phyloP scores from a whole-genome alignment of 2,113 vertebrate species.

The Egretta garzetta region DNA sequence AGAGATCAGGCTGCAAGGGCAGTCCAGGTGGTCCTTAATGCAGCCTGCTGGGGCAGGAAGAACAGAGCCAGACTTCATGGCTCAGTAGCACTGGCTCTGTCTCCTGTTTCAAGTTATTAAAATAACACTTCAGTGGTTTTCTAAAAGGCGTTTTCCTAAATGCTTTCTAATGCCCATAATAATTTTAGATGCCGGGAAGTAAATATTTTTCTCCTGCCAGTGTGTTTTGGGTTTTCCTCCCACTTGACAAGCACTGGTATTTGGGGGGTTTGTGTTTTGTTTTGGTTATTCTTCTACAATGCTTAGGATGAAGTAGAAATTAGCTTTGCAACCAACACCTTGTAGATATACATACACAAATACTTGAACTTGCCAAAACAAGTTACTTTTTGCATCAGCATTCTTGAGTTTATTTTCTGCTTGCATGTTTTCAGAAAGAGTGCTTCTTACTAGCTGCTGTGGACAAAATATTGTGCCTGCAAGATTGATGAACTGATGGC shows the following conservation, averaged over 20 bases:
- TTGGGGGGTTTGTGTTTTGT: background rate
- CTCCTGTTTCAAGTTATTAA: background rate
- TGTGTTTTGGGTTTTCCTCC: background rate
- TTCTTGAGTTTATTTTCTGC: slow-evolving; percentile 32
- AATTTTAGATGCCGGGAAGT: slow-evolving; percentile 5
- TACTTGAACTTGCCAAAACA: slow-evolving; percentile 35
- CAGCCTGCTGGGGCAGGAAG: background rate
- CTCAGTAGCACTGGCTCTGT: background rate
- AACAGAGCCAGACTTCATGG: background rate
- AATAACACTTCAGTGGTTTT: background rate
- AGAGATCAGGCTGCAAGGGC: background rate
- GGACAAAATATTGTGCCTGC: slow-evolving; percentile 16
- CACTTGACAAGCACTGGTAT: background rate
- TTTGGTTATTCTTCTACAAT: slow-evolving; percentile 14
- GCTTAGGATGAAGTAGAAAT: slow-evolving; percentile 12
- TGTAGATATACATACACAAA: background rate
- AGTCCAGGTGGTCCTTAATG: background rate
- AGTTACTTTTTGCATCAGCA: slow-evolving; percentile 50
- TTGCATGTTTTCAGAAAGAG: slow-evolving; percentile 20
- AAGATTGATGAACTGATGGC: background rate
- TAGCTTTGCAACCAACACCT: slow-evolving; percentile 19
- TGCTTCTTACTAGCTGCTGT: background rate
- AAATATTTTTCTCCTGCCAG: slow-evolving; percentile 28
- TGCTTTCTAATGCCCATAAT: background rate
- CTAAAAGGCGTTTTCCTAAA: slow-evolving; percentile 8